Conservation (phyloP, 2,113 vertebrate genomes). For the Furnarius figulus region DNA sequence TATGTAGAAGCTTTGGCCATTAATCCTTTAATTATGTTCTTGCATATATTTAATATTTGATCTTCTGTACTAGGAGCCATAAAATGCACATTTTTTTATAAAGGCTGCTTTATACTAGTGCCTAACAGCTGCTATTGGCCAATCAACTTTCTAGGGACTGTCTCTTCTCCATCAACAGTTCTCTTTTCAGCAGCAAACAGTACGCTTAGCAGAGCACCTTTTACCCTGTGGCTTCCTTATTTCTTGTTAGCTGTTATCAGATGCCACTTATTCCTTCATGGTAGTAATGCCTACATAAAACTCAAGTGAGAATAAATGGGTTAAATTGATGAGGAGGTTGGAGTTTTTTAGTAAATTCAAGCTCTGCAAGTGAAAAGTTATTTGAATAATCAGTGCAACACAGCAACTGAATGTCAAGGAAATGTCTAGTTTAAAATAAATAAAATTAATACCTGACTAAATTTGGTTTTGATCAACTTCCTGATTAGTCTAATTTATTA, state of each 20-base stretch:
- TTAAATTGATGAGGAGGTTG: not conserved
- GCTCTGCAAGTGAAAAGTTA: slow-evolving; percentile 17
- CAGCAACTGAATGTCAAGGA: slow-evolving; percentile 32
- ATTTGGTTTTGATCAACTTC: slow-evolving; percentile 49
- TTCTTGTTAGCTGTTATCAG: slow-evolving; percentile 39
- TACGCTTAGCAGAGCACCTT: slow-evolving; percentile 41
- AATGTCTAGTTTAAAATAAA: slow-evolving; percentile 56
- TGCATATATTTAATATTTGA: slow-evolving; percentile 72
- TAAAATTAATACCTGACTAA: slow-evolving; percentile 38
- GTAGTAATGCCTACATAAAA: slow-evolving; percentile 3
- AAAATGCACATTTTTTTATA: slow-evolving; percentile 64
- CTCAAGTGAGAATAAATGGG: not conserved
- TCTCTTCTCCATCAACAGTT: slow-evolving; percentile 74
- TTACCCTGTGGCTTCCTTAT: slow-evolving; percentile 22
- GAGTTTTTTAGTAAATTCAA: not conserved
- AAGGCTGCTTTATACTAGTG: slow-evolving; percentile 66
- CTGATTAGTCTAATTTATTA: slow-evolving; percentile 37
- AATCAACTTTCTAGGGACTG: slow-evolving; percentile 66
- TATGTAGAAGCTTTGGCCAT: slow-evolving; percentile 56
- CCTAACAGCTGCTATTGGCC: slow-evolving; percentile 65
- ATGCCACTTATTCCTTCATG: slow-evolving; percentile 4
- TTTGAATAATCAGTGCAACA: slow-evolving; percentile 36
- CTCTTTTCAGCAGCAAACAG: slow-evolving; percentile 52
- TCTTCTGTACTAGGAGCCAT: slow-evolving; percentile 58
- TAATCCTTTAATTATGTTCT: slow-evolving; percentile 76